Evolutionary conservation across 1,140 invertebrate genomes (phyloP), one percentile per base, ranked within the genome.

Genomic region (Micrasema longulum): DNA sequence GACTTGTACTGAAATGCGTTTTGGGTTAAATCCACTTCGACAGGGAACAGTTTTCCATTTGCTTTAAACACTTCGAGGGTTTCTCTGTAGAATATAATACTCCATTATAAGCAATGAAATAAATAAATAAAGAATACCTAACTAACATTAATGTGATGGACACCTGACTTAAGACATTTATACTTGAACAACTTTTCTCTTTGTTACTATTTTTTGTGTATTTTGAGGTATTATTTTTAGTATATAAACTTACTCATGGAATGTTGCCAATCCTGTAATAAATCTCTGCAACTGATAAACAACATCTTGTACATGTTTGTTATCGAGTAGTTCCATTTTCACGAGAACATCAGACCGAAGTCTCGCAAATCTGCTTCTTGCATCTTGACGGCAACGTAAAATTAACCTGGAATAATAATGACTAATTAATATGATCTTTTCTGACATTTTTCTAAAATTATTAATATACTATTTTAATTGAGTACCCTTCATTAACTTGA

Each of bases 251-350:
- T 69, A 85, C 62, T 87, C 83, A 76, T 92, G 89, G 77, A 96
- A 94, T 66, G 92, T 90, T 1, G 93, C 89, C 69, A 99, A 86
- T 11, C 92, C 92, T 50, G 90, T 88, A 1, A 96, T 89, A 66
- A 97, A 88, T 72, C 91, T 89, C 69, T 93, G 89, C 18, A 97
- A 81, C 78, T 97, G 95, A 77, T 90, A 90, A 1, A 94, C 94
- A n/a, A 96, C 88, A 78, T 96, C 94, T 82, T 96, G 96, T 0
- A 98, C 96, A 83, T 99, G 97, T 83, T 99, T 99, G 79, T 97
- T 97, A 79, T 99, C 97, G 7, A 99, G 82, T 9, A 99, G 82
- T 83, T 99, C 97, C 77, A 99, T 87, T 85, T 99, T 99, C 0
- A 99, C 95, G 4, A 99, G 85, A 0, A 99, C 97, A 84, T 99